Base-by-base conservation (phyloP, 2,888 invertebrate species). In the Lasioglossum leucozonium region DNA sequence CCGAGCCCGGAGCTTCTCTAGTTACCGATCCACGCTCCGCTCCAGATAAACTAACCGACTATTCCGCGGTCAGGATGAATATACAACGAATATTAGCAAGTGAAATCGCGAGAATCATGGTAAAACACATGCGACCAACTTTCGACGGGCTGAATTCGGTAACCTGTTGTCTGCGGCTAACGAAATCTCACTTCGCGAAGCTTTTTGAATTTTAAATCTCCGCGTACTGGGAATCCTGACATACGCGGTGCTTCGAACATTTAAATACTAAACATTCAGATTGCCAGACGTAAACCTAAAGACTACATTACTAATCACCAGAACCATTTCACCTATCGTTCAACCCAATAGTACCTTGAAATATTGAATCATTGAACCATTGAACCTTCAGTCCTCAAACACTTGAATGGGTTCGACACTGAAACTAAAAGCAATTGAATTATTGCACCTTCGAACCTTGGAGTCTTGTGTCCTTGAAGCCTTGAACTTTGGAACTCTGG, bases 21-120 rank as follows among this genome's bases (percentile, higher is more conserved):
- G 51, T 79, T 67, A 55, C 69, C 62, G 78, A 82, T 62, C 51
- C n/a, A 22, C 16, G 74, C 72, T 71, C 42, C 77, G 37, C 65
- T 69, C 79, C 51, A 83, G 81, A 76, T 79, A 69, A 83, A 78
- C 80, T 84, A 82, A 77, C 78, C 69, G 75, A 73, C 78, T 42
- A 81, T 47, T 26, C 77, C 79, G 16, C 30, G 65, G 74, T 34
- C 44, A 85, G 92, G 91, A 93, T 92, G 93, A 92, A 93, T 93
- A 92, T 93, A 92, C 93, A 93, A 93, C 92, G 93, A 92, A 91
- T 84, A 93, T 93, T 93, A 93, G 93, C 93, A 93, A 93, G 93
- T 93, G 88, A 92, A 93, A 93, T 93, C 78, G 75, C 86, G 81
- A 47, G 76, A 65, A 88, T 72, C 47, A 18, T 79, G 82, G 79